phyloP scores from a whole-genome alignment of 2,797 vertebrate species.

The Corythornis leucogaster region DNA sequence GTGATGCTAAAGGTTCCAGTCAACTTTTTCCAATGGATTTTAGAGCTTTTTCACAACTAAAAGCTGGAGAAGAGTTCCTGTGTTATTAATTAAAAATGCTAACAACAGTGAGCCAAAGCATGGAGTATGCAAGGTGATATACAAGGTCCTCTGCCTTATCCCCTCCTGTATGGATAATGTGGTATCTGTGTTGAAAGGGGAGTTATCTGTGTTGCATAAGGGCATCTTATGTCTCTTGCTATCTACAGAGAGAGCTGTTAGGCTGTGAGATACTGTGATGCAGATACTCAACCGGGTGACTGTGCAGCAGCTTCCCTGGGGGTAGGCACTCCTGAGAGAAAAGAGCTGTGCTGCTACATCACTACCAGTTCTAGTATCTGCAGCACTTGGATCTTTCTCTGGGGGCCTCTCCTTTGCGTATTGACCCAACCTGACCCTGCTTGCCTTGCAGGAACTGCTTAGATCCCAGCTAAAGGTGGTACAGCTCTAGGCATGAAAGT shows the following conservation, averaged over 20 bases:
- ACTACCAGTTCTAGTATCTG: background rate
- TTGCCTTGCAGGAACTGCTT: slow-evolving; percentile 31
- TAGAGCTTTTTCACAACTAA: background rate
- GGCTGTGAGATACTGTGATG: background rate
- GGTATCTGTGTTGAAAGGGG: background rate
- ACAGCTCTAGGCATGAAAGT: slow-evolving; percentile 22
- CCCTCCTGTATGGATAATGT: background rate
- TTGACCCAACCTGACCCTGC: slow-evolving; percentile 48
- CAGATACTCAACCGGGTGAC: background rate
- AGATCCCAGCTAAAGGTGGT: slow-evolving; percentile 14
- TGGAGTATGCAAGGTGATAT: background rate
- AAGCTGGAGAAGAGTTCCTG: background rate
- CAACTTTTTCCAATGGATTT: background rate
- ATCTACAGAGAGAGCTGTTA: background rate
- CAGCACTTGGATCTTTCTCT: slow-evolving; percentile 1
- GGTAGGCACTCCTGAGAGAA: background rate
- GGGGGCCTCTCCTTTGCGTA: background rate
- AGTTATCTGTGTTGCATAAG: background rate
- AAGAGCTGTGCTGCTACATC: slow-evolving; percentile 3
- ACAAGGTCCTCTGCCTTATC: background rate
- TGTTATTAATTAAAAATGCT: background rate
- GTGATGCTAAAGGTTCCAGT: background rate
- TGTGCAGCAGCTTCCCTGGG: background rate
- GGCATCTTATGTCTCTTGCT: background rate
- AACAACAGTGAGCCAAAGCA: background rate